Conservation (phyloP, 2,113 vertebrate species). For the Isurus oxyrinchus region DNA sequence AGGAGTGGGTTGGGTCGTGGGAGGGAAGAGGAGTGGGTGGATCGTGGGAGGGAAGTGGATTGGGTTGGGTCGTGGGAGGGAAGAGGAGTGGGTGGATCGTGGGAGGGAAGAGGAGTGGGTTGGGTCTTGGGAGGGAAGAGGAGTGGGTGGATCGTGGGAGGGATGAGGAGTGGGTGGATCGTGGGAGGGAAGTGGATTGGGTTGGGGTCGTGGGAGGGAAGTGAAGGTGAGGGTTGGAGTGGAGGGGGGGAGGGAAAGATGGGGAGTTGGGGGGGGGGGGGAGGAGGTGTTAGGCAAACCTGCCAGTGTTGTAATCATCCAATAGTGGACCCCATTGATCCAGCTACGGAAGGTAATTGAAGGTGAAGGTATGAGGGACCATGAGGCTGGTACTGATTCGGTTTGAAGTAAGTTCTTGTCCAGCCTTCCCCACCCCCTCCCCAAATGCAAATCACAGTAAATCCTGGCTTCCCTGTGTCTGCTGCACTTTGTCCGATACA, state of each 20-base stretch:
- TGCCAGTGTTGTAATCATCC: neutral
- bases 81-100: too few relatives aligned
- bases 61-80: too few relatives aligned
- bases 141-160: too few relatives aligned
- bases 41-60: too few relatives aligned
- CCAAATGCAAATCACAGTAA: neutral
- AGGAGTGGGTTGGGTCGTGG: too few relatives aligned
- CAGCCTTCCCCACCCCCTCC: neutral
- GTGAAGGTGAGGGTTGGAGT: neutral
- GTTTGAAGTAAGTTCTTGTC: neutral
- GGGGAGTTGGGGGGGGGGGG: neutral
- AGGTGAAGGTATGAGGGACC: neutral
- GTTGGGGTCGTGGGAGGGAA: neutral
- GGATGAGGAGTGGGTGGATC: too few relatives aligned
- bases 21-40: too few relatives aligned
- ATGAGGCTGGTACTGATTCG: neutral
- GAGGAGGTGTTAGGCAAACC: neutral
- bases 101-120: too few relatives aligned
- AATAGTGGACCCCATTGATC: neutral
- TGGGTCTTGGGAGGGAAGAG: too few relatives aligned
- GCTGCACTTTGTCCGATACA: neutral
- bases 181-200: too few relatives aligned
- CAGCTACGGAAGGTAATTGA: neutral
- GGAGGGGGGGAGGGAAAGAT: neutral
- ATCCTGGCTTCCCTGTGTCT: neutral